Evolutionary conservation across 2,113 vertebrate genomes (phyloP).

Genomic region (Ammodytes dubius): DNA sequence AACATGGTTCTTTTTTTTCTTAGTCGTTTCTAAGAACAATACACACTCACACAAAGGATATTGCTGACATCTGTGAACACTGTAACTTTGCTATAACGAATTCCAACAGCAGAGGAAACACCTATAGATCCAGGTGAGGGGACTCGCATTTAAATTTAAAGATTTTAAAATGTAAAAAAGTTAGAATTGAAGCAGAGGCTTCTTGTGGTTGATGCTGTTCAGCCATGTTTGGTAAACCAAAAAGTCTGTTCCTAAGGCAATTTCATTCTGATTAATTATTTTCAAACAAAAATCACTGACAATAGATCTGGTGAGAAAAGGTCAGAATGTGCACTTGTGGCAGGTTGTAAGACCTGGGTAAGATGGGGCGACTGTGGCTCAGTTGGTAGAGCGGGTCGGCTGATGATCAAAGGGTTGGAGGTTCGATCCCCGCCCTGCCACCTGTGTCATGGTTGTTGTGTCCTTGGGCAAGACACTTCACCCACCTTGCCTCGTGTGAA

Average conservation of each 20-base stretch:
- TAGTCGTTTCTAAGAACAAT: background rate
- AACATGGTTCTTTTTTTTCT: background rate
- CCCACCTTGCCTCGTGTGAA: no score
- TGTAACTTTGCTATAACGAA: background rate
- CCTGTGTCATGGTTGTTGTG: no score
- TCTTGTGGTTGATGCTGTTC: background rate
- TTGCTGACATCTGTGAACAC: background rate
- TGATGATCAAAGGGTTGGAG: no score
- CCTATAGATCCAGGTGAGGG: background rate
- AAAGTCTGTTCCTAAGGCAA: background rate
- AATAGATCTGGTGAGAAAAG: no score
- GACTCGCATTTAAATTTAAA: background rate
- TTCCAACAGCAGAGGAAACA: background rate
- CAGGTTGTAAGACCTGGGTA: background rate
- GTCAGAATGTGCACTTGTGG: no score
- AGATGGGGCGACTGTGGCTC: no score
- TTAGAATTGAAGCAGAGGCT: background rate
- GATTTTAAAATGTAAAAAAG: background rate
- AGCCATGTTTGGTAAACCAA: background rate
- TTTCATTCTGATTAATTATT: background rate
- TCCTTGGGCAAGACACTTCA: no score
- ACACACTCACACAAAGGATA: background rate
- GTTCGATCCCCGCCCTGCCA: no score
- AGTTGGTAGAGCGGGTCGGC: no score
- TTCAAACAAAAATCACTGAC: background rate